Evolutionary conservation across 2,888 invertebrate species (phyloP).

Genomic region (Agonopterix alstromeriana): DNA sequence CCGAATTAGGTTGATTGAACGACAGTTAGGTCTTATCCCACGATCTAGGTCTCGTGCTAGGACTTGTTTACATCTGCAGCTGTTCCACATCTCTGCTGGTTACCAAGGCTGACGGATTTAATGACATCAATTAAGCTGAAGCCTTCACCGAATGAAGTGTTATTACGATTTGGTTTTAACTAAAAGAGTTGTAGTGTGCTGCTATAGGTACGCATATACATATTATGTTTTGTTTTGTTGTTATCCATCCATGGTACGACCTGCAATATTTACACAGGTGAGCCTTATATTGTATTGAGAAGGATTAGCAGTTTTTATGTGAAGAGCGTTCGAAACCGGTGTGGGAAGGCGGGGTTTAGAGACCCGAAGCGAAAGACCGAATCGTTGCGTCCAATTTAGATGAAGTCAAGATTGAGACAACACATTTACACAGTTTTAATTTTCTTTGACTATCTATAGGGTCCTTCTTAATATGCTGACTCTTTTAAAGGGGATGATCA

Average conservation of each 20-base stretch:
- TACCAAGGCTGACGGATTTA: too few relatives aligned
- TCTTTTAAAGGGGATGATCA: too few relatives aligned
- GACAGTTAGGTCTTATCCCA: conserved; percentile 19
- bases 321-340: conserved; percentile 10
- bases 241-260: conserved; percentile 1
- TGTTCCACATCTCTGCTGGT: neutral
- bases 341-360: conserved; percentile 8
- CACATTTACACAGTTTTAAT: too few relatives aligned
- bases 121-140: too few relatives aligned
- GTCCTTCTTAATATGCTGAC: too few relatives aligned
- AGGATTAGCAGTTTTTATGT: conserved; percentile 24
- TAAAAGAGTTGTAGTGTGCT: too few relatives aligned
- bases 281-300: conserved; percentile 13
- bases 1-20: conserved; percentile 29
- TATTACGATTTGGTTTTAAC: neutral
- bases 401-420: too few relatives aligned
- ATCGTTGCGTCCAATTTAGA: too few relatives aligned
- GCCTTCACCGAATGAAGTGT: neutral
- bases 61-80: conserved; percentile 18
- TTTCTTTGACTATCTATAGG: too few relatives aligned
- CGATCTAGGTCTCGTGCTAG: conserved; percentile 21
- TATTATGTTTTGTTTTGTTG: too few relatives aligned
- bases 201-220: too few relatives aligned
- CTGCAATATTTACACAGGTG: conserved; percentile 23
- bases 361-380: too few relatives aligned